Base-by-base conservation (phyloP, 2,888 invertebrate species). In the Notodonta ziczac region DNA sequence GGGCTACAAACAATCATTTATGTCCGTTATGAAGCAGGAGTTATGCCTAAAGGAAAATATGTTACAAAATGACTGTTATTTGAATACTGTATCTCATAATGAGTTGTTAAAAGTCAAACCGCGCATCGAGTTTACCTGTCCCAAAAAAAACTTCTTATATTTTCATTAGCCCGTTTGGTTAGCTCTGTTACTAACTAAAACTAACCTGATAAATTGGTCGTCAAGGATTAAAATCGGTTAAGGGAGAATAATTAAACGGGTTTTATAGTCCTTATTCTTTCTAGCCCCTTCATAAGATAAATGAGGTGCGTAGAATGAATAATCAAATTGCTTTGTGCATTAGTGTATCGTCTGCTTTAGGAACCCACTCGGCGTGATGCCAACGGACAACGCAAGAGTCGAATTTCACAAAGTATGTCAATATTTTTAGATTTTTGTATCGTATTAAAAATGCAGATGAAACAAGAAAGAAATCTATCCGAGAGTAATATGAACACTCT, bases 321-420 rank as follows among this genome's bases (percentile, higher is more conserved):
- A 58, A 53, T 46, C 16, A 51, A 12, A 54, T 62, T 67, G 56
- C 59, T 65, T 68, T 58, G 61, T 61, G 56, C 62, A 53, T 46
- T 57, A 24, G 42, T 42, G 58, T 61, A 66, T 60, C 61, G 65
- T 62, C 66, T 66, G 64, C 64, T 75, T 75, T 65, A 35, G 35
- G 7, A 3, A 35, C 35, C 35, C 7, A 71, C 63, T 76, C 82
- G 84, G 84, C 83, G 57, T 42, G n/a, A 3, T 67, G 82, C 84
- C 84, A 42, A 24, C 6, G 4, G 8, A 14, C 55, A 4, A 10
- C 40, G 55, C 40, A 40, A 55, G 39, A 44, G 56, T 16, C 67
- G 64, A 44, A 46, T 60, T 58, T 63, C 48, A 57, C 64, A 66
- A 66, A 73, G 63, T 72, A 63, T 32, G 57, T 32, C 51, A 67